Conservation (phyloP, 2,113 vertebrate species). For the Forbesichthys agassizii region DNA sequence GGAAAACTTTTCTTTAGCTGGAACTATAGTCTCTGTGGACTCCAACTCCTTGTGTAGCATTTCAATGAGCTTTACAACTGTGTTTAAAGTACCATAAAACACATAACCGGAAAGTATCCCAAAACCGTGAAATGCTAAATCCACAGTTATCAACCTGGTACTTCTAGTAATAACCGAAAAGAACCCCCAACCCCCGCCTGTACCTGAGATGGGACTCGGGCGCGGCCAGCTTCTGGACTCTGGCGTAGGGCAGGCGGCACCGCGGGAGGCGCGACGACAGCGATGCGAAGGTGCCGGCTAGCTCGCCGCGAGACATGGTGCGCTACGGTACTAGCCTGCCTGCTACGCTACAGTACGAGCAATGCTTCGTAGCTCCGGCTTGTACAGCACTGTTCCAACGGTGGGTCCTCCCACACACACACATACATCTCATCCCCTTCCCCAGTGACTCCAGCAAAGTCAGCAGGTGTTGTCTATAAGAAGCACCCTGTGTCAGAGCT, state of each 20-base stretch:
- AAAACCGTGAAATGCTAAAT: conserved; percentile 15
- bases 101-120: no score
- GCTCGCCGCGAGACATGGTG: conserved; percentile 68
- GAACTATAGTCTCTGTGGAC: no score
- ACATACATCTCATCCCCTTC: conserved; percentile 25
- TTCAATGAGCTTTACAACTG: no score
- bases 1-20: no score
- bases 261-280: conserved; percentile 67
- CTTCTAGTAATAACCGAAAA: conserved; percentile 20
- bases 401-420: conserved; percentile 40
- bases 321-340: conserved; percentile 35
- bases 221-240: conserved; percentile 38
- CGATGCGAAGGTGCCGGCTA: conserved; percentile 56
- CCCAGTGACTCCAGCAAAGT: conserved; percentile 41
- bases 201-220: conserved; percentile 69
- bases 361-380: conserved; percentile 50
- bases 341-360: conserved; percentile 39
- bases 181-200: conserved; percentile 15
- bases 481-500: conserved; percentile 51
- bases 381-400: conserved; percentile 47
- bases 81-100: no score
- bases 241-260: conserved; percentile 65
- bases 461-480: conserved; percentile 75
- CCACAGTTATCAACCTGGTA: conserved; percentile 9
- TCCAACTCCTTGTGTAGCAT: no score